Base-by-base conservation (phyloP, 2,888 invertebrate species). In the Pandemis corylana region DNA sequence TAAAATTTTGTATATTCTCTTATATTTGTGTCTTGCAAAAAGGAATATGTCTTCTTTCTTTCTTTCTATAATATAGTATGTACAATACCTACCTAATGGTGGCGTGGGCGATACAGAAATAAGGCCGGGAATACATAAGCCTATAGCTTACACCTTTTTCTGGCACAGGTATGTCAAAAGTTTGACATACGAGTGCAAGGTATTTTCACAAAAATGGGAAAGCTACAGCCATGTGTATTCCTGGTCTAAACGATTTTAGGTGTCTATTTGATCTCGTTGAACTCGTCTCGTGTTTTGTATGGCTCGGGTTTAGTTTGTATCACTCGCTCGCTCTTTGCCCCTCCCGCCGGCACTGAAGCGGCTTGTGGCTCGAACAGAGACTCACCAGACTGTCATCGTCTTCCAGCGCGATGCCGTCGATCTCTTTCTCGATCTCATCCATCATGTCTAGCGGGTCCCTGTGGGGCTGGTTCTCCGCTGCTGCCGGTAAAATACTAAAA, bases 361-460 rank as follows among this genome's bases (percentile, higher is more conserved):
- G 46, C 7, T 20, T 36, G 1, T 28, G 36, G 28, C n/a, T 7
- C 41, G 9, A 41, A 4, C 9, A 20, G 4, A 12, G 20, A 81
- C 86, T 75, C 76, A 88, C 89, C 83, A 78, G 81, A 72, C 96
- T 96, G 79, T 97, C 96, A 84, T 95, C 96, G 78, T 97, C 97
- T 87, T 98, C 98, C 44, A 98, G 91, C 79, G 96, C 96, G 80
- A 98, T 95, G 79, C 96, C 97, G 79, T 98, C 98, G 70, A 98
- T 95, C 89, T 98, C 98, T 67, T 97, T 90, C 85, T 98, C 98
- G 59, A 98, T 90, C 83, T 98, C 98, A 77, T 96, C 96, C 83
- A 81, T 94, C 85, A 80, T 95, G 90, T 82, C 95, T 79, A 79
- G 83, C 0, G 90, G 89, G 71, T 87, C 84, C 67, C 84, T 85